A percentile compares a stretch with the other conserved stretches of the same genome.
Evolutionary conservation across 2,797 vertebrate genomes (phyloP).

Genomic region (Eutrigla gurnardus): DNA sequence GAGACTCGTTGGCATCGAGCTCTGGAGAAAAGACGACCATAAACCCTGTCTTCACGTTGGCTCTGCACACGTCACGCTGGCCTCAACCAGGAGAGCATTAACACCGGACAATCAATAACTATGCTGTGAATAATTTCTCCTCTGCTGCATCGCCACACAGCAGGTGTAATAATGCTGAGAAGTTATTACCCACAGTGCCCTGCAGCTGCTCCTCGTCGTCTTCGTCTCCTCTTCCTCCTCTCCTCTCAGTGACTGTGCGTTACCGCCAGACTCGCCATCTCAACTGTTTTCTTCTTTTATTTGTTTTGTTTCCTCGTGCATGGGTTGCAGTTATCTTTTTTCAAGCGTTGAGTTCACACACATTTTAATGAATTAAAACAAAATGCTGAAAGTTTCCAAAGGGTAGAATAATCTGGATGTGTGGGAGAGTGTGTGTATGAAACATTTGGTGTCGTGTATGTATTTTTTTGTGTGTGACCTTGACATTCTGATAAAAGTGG

Average conservation of each 20-base stretch:
- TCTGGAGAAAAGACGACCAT: not conserved
- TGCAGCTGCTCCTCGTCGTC: conserved; percentile 12
- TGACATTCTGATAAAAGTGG: conserved; percentile 38
- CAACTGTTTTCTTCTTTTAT: conserved; percentile 1
- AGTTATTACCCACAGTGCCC: conserved; percentile 20
- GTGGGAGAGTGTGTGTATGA: not conserved
- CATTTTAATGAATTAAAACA: conserved; percentile 51
- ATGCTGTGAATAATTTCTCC: conserved; percentile 54
- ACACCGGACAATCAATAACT: conserved; percentile 66
- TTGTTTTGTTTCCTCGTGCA: conserved; percentile 47
- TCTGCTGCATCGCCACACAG: not conserved
- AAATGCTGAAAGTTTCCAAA: conserved; percentile 72
- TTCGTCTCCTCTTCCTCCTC: conserved; percentile 10
- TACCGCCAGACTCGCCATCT: not conserved
- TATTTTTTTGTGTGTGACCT: conserved; percentile 24
- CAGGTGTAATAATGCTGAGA: conserved; percentile 40
- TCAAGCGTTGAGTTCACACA: conserved; percentile 24
- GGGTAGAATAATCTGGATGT: conserved; percentile 35
- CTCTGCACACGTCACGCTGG: conserved; percentile 13
- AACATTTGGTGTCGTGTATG: too few relatives aligned
- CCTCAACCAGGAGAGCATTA: conserved; percentile 30
- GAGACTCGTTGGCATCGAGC: not conserved
- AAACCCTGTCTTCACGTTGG: conserved; percentile 18
- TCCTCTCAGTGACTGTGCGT: conserved; percentile 2
- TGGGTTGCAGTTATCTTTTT: conserved; percentile 46